phyloP scores from a whole-genome alignment of 1,140 invertebrate species.

The Rhopalosiphum maidis region DNA sequence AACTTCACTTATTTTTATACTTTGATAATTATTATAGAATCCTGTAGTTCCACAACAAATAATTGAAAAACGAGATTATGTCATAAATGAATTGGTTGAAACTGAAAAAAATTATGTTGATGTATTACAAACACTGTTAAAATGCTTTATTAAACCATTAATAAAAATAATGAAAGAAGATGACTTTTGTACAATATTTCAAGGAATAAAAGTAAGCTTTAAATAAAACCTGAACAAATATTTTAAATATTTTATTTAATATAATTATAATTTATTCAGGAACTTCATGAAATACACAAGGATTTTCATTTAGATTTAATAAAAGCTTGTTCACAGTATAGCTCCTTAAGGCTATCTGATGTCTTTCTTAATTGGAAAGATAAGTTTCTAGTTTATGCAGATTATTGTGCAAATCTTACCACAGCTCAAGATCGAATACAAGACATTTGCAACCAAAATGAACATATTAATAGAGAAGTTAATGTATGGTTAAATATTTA shows the following conservation, averaged over 20 bases:
- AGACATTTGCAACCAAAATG: constrained; percentile 73
- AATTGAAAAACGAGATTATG: constrained; percentile 89
- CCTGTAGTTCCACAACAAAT: constrained; percentile 63
- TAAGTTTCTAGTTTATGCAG: constrained; percentile 90
- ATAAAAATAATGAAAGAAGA: constrained; percentile 74
- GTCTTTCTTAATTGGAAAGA: constrained; percentile 91
- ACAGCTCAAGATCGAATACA: constrained; percentile 79
- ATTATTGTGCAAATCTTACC: constrained; percentile 93
- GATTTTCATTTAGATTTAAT: constrained; percentile 81
- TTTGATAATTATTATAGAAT: constrained; percentile 63
- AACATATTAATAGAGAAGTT: constrained; percentile 68
- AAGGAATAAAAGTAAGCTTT: constrained; percentile 80
- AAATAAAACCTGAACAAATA: not conserved
- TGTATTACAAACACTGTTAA: constrained; percentile 86
- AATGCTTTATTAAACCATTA: constrained; percentile 82
- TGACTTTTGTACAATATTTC: constrained; percentile 83
- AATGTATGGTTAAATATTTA: constrained; percentile 63
- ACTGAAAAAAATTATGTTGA: constrained; percentile 97
- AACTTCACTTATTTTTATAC: not conserved
- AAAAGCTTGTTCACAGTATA: constrained; percentile 70
- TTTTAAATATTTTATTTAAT: constrained; percentile 2
- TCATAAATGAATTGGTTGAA: constrained; percentile 93
- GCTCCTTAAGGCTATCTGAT: constrained; percentile 68
- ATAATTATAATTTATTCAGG: constrained; percentile 65
- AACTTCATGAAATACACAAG: constrained; percentile 85